phyloP scores from a whole-genome alignment of 2,797 vertebrate genomes.

The Ceryle rudis region DNA sequence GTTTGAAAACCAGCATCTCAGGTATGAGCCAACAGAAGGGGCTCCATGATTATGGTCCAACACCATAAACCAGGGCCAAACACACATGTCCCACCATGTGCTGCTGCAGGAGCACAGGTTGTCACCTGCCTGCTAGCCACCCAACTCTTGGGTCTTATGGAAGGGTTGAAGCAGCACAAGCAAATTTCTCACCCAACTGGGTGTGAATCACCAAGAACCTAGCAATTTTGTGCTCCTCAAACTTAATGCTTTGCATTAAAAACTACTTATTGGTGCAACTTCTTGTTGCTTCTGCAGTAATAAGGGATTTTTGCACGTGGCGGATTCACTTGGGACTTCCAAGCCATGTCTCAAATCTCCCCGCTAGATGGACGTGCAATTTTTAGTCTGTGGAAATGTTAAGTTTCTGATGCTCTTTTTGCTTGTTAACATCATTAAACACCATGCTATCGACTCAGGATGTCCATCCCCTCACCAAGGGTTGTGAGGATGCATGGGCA shows the following conservation, averaged over 20 bases:
- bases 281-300: not conserved
- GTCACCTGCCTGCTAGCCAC: not conserved
- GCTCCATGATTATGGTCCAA: not conserved
- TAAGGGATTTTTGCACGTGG: accelerated
- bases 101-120: not conserved
- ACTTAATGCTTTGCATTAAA: not conserved
- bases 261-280: not conserved
- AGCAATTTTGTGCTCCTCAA: not conserved
- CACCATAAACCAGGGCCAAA: not conserved
- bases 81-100: not conserved
- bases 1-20: not conserved
- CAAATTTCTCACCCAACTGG: not conserved
- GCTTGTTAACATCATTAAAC: not conserved
- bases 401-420: not conserved
- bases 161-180: not conserved
- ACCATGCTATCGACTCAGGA: not conserved
- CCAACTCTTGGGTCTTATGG: not conserved
- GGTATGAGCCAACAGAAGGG: accelerated
- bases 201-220: not conserved
- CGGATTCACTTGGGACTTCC: not conserved
- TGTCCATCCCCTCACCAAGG: not conserved
- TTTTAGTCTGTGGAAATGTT: not conserved
- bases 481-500: not conserved
- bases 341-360: not conserved
- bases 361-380: not conserved